Percentiles rank a stretch among this genome's conserved stretches.
phyloP scores from a whole-genome alignment of 2,797 vertebrate species.

The Melopsittacus undulatus region DNA sequence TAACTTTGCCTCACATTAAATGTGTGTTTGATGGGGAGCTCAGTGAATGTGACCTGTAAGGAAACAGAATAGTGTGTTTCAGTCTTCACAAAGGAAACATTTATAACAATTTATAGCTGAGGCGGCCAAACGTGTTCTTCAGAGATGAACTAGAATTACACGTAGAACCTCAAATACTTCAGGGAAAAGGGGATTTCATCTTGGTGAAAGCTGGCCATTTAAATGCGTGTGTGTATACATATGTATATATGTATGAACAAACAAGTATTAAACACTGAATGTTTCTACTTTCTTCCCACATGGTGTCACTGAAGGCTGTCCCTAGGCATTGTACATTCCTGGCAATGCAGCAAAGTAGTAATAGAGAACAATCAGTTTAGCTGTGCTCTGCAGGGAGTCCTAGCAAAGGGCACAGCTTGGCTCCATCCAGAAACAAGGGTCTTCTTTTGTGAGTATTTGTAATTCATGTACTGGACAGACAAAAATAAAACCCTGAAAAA shows the following conservation, averaged over 20 bases:
- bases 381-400: not conserved
- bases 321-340: not conserved
- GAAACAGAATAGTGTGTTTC: conserved; percentile 15
- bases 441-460: not conserved
- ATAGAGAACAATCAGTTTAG: not conserved
- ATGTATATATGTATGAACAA: not conserved
- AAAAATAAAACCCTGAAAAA: not conserved
- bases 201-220: not conserved
- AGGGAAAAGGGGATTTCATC: not conserved
- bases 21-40: not conserved
- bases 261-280: not conserved
- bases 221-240: not conserved
- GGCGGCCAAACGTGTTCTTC: rapidly evolving
- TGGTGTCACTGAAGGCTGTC: not conserved
- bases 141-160: conserved; percentile 28
- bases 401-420: not conserved
- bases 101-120: conserved; percentile 15
- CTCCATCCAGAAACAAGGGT: not conserved
- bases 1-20: conserved; percentile 1
- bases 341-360: not conserved
- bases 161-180: not conserved
- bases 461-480: not conserved
- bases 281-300: not conserved
- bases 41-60: not conserved
- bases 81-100: conserved; percentile 30